phyloP scores from a whole-genome alignment of 2,797 vertebrate species.

The Antennarius maculatus region DNA sequence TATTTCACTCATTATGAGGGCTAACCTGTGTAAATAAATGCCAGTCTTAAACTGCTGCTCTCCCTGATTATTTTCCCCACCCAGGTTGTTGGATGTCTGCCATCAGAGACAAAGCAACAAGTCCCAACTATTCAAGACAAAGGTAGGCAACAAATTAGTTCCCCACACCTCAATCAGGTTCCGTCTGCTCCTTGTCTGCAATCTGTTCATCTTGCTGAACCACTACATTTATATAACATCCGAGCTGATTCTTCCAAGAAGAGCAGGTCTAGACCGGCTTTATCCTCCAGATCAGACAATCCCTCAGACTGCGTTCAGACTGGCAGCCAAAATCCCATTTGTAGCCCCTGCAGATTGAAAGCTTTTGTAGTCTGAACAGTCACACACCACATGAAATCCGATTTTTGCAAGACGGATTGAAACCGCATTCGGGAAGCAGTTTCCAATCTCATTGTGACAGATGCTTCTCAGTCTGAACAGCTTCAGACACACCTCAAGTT shows the following conservation, averaged over 20 bases:
- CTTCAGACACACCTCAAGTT: too few species aligned
- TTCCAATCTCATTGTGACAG: too few species aligned
- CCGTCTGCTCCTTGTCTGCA: slow-evolving; percentile 17
- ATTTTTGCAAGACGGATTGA: too few species aligned
- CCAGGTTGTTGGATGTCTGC: slow-evolving; percentile 88
- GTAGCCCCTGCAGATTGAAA: too few species aligned
- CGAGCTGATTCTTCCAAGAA: not conserved
- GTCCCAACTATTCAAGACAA: slow-evolving; percentile 84
- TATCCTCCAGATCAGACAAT: too few species aligned
- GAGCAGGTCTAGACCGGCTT: too few species aligned
- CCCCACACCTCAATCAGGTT: slow-evolving; percentile 14
- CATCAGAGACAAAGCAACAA: slow-evolving; percentile 84
- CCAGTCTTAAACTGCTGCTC: slow-evolving; percentile 10
- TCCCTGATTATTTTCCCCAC: slow-evolving; percentile 5
- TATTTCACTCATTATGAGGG: not conserved
- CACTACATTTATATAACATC: not conserved
- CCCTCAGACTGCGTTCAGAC: too few species aligned
- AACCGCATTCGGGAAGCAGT: too few species aligned
- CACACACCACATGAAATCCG: too few species aligned
- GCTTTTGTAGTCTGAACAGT: too few species aligned
- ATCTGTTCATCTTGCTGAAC: slow-evolving; percentile 16
- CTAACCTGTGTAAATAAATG: not conserved
- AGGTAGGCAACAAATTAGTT: slow-evolving; percentile 78
- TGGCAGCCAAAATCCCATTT: too few species aligned
- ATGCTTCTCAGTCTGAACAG: too few species aligned